Conservation (phyloP, 2,888 invertebrate genomes). For the Ophraella communa region DNA sequence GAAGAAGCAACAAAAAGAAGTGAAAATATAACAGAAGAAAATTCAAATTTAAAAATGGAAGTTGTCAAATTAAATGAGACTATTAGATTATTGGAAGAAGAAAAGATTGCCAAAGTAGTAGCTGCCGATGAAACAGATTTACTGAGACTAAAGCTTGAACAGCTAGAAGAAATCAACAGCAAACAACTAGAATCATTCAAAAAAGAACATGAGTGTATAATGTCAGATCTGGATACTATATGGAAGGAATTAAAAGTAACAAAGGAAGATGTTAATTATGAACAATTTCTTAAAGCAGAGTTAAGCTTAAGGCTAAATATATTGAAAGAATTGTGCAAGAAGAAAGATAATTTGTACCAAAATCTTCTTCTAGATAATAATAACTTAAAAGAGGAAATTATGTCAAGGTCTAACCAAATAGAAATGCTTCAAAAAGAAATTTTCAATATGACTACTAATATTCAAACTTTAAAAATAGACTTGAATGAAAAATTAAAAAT, state of each 20-base stretch:
- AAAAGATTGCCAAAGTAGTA: conserved; percentile 35
- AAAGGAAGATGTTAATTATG: background rate
- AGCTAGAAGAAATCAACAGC: conserved; percentile 39
- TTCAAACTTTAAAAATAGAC: conserved; percentile 28
- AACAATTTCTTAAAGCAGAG: conserved; percentile 6
- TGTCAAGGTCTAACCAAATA: background rate
- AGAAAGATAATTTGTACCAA: conserved; percentile 36
- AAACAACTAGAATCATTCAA: conserved; percentile 37
- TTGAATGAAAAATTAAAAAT: background rate
- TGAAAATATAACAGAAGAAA: conserved; percentile 37
- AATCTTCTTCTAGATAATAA: conserved; percentile 37
- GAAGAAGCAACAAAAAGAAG: conserved; percentile 33
- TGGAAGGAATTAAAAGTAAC: conserved; percentile 25
- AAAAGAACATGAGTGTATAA: conserved; percentile 31
- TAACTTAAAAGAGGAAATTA: conserved; percentile 32
- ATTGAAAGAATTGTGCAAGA: conserved; percentile 26
- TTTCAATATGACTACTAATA: conserved; percentile 31
- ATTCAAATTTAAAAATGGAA: conserved; percentile 31
- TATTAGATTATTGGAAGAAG: conserved; percentile 39
- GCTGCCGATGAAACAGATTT: conserved; percentile 39
- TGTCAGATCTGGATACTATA: conserved; percentile 25
- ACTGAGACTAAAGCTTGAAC: conserved; percentile 39
- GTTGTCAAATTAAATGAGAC: conserved; percentile 36
- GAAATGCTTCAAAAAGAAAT: conserved; percentile 25
- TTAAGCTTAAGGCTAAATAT: conserved; percentile 23